Conservation (phyloP, 2,797 vertebrate species). For the Dendrocincla fuliginosa region DNA sequence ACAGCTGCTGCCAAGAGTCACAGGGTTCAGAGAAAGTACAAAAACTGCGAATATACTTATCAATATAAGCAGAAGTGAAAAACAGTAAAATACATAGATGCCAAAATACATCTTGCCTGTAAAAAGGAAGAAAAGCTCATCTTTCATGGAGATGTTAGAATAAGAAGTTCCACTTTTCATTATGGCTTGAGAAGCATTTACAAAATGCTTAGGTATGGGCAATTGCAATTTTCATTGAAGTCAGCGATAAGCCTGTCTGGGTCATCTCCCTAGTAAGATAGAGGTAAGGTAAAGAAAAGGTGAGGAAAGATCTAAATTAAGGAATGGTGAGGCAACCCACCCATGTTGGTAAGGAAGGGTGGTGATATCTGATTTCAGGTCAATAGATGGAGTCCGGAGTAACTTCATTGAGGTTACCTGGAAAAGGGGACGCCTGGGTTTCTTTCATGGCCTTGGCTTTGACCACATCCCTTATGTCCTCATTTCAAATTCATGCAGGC, state of each 20-base stretch:
- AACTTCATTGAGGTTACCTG: neutral
- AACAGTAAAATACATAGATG: neutral
- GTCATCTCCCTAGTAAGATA: neutral
- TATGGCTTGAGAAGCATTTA: neutral
- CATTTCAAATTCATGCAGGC: neutral
- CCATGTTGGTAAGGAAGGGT: neutral
- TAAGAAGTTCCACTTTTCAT: neutral
- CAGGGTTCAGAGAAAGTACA: neutral
- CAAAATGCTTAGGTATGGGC: neutral
- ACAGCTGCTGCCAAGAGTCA: neutral
- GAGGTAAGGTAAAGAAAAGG: neutral
- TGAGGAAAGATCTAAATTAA: neutral
- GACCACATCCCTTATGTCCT: neutral
- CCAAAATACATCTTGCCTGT: neutral
- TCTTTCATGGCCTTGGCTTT: neutral
- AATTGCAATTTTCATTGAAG: neutral
- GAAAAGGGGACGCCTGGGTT: neutral
- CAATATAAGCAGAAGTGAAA: neutral
- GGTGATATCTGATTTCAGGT: neutral
- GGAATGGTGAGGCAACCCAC: neutral
- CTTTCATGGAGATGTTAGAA: neutral
- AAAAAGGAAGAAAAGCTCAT: neutral
- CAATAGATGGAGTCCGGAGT: neutral
- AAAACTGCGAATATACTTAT: neutral
- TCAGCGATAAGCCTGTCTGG: neutral